Evolutionary conservation across 2,888 invertebrate species (phyloP).

Genomic region (Agrenia bidenticulata): DNA sequence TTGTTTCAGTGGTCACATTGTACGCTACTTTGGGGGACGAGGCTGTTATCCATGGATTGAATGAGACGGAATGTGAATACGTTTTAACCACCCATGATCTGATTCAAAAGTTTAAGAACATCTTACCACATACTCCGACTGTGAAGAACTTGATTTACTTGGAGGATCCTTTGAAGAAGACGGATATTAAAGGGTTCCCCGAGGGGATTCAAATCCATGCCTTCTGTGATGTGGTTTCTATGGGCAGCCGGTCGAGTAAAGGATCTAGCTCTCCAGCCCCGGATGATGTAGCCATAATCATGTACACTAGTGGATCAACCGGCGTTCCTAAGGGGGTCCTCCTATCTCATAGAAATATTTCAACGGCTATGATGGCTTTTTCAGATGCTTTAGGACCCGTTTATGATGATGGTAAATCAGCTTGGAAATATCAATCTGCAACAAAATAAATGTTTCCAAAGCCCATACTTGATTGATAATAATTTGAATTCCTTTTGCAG

Average conservation of each 20-base stretch:
- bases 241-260: slow-evolving; percentile 57
- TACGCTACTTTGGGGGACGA: slow-evolving; percentile 97
- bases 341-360: slow-evolving; percentile 77
- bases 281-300: slow-evolving; percentile 88
- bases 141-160: slow-evolving; percentile 80
- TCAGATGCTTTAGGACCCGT: slow-evolving; percentile 71
- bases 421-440: neutral
- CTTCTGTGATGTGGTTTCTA: slow-evolving; percentile 69
- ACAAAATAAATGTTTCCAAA: neutral
- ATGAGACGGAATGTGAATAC: slow-evolving; percentile 90
- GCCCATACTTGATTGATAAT: too few species aligned
- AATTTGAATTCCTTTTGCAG: neutral
- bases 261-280: slow-evolving; percentile 61
- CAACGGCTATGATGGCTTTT: slow-evolving; percentile 76
- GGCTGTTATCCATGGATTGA: slow-evolving; percentile 92
- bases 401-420: slow-evolving; percentile 55
- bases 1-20: slow-evolving; percentile 92
- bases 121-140: slow-evolving; percentile 70
- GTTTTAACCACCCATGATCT: slow-evolving; percentile 91
- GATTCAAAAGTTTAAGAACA: slow-evolving; percentile 81
- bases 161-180: slow-evolving; percentile 79
- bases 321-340: slow-evolving; percentile 90
- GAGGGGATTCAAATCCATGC: slow-evolving; percentile 70
- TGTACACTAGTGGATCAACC: slow-evolving; percentile 99
- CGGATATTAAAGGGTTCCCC: slow-evolving; percentile 70